Evolutionary conservation across 92 coral and sea anemone genomes (phyloP).

Genomic region (Siderastrea siderea): DNA sequence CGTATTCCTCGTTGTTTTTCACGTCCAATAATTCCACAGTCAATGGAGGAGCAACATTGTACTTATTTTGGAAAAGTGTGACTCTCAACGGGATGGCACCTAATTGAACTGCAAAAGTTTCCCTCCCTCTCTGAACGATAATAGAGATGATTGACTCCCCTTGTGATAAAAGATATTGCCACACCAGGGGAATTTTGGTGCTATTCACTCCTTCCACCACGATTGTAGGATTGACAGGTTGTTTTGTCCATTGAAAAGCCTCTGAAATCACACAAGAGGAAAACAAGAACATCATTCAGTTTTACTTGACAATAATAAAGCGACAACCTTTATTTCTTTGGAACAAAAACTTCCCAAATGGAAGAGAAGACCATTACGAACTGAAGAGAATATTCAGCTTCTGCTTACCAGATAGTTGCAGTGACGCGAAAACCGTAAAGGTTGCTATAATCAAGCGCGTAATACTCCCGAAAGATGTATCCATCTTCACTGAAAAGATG

Average conservation of each 20-base stretch:
- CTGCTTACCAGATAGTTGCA: not conserved
- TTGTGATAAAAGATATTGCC: not conserved
- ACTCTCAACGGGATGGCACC: not conserved
- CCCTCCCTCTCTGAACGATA: too few relatives aligned
- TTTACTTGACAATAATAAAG: not conserved
- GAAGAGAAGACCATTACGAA: not conserved
- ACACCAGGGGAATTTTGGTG: not conserved
- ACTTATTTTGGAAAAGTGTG: not conserved
- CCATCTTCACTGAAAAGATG: not conserved
- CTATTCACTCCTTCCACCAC: conserved; percentile 34
- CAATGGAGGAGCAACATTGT: not conserved
- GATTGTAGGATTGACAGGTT: conserved; percentile 9
- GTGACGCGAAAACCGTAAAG: not conserved
- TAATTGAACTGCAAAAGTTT: not conserved
- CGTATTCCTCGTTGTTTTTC: not conserved
- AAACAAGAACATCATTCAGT: not conserved
- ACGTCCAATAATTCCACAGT: not conserved
- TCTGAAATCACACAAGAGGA: not conserved
- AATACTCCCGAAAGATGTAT: not conserved
- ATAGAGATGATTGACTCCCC: not conserved
- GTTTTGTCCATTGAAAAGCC: not conserved
- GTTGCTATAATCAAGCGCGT: not conserved
- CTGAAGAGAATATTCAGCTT: not conserved
- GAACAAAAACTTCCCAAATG: too few relatives aligned
- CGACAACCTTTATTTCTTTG: not conserved